These are phyloP conservation scores for Physeter macrocephalus DNA, from an alignment of 2,113 vertebrate species.

Conservation along the genomic window DNA sequence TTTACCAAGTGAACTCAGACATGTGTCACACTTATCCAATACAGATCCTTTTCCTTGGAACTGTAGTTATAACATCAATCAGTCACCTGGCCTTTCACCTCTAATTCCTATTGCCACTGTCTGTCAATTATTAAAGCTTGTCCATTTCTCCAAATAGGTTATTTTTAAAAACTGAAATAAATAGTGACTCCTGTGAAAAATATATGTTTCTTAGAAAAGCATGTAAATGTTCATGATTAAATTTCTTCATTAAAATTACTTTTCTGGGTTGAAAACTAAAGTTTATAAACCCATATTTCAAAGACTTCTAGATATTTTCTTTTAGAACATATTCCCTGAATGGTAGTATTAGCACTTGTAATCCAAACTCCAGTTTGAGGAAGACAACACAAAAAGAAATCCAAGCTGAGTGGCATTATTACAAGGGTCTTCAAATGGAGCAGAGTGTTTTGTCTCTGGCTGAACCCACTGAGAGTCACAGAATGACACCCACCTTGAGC, in stretches of 20 bases:
- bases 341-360: neutral
- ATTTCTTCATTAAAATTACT: constrained; percentile 40
- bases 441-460: neutral
- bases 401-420: constrained; percentile 8
- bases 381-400: constrained; percentile 33
- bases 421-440: neutral
- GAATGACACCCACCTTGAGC: constrained; percentile 56
- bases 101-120: constrained; percentile 33
- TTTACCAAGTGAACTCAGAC: constrained; percentile 60
- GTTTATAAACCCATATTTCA: constrained; percentile 6
- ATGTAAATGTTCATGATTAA: neutral
- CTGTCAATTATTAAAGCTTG: constrained; percentile 55
- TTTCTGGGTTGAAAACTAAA: neutral
- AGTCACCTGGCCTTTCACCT: constrained; percentile 59
- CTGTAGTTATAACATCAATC: constrained; percentile 65
- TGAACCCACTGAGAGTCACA: neutral
- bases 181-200: constrained; percentile 17
- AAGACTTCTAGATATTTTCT: neutral
- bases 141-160: constrained; percentile 26
- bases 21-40: constrained; percentile 58
- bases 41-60: constrained; percentile 47
- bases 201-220: neutral
- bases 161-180: constrained; percentile 25
- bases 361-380: neutral
- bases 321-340: neutral